phyloP scores from a whole-genome alignment of 2,888 invertebrate species.

The Drosophila maculinotata region DNA sequence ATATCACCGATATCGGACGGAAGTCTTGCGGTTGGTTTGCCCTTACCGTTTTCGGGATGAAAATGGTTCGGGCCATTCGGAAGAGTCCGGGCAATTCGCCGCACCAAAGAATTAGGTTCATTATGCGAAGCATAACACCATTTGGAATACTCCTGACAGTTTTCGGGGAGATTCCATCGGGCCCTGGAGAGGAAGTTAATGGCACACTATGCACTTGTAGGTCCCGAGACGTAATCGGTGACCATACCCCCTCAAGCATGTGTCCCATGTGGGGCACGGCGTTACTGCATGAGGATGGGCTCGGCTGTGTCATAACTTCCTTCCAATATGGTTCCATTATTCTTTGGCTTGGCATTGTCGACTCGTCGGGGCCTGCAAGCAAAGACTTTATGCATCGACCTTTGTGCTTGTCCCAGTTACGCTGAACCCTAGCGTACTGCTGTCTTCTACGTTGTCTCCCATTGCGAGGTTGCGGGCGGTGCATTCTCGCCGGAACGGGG shows the following conservation, averaged over 20 bases:
- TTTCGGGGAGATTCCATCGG: conserved; percentile 27
- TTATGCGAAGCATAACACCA: conserved; percentile 25
- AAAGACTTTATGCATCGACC: conserved; percentile 29
- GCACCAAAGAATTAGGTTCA: conserved; percentile 31
- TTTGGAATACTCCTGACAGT: too few relatives aligned
- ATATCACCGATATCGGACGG: not conserved
- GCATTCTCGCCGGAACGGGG: conserved; percentile 8
- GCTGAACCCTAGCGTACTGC: conserved; percentile 19
- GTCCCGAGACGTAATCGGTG: conserved; percentile 13
- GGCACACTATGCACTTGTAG: conserved; percentile 6
- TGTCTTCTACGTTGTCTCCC: conserved; percentile 19
- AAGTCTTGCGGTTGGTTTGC: conserved; percentile 1
- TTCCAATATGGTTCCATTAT: conserved; percentile 25
- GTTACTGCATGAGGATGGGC: not conserved
- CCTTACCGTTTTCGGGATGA: conserved; percentile 23
- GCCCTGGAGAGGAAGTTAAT: conserved; percentile 17
- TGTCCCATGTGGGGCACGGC: not conserved
- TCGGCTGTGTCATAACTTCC: conserved; percentile 11
- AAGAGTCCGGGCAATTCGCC: conserved; percentile 16
- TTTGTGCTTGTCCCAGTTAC: conserved; percentile 25
- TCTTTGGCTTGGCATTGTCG: conserved; percentile 10
- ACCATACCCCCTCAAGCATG: conserved; percentile 16
- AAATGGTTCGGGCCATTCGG: conserved; percentile 35
- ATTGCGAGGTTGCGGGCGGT: conserved; percentile 8
- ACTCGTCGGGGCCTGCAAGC: too few relatives aligned